Percentiles rank a stretch among this genome's conserved stretches.
These are phyloP conservation scores for Clarias fuscus DNA, from an alignment of 2,797 vertebrate species.

Conservation along the genomic window DNA sequence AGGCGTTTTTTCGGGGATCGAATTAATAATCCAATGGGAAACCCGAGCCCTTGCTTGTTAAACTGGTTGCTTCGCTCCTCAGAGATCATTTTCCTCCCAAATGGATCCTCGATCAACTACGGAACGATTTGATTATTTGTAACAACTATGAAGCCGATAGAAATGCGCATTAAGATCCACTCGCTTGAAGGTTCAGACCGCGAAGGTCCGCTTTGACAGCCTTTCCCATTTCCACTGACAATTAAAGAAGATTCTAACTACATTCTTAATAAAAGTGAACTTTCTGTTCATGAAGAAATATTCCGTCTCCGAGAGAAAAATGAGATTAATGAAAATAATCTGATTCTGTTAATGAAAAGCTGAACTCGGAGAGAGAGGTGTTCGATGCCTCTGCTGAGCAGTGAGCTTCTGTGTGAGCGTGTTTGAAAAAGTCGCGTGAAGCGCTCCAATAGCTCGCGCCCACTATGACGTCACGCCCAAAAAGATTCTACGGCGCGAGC, in stretches of 20 bases:
- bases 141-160: neutral
- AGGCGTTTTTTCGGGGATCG: constrained; percentile 76
- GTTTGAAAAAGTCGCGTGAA: constrained; percentile 53
- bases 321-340: neutral
- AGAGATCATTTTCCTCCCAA: constrained; percentile 70
- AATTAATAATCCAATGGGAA: constrained; percentile 75
- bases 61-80: constrained; percentile 71
- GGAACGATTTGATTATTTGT: neutral
- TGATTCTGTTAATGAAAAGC: neutral
- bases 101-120: neutral
- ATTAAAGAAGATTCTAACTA: neutral
- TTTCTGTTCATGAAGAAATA: neutral
- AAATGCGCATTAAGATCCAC: neutral
- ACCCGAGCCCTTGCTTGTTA: constrained; percentile 70
- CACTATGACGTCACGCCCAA: constrained; percentile 40
- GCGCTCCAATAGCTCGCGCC: constrained; percentile 13
- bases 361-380: too few species aligned
- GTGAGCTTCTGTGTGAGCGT: neutral
- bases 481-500: neutral
- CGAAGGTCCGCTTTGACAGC: neutral
- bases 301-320: neutral
- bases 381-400: neutral
- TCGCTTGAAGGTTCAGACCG: neutral
- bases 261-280: neutral
- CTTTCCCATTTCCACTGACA: neutral